Percentiles rank a stretch among this genome's conserved stretches.
phyloP scores from a whole-genome alignment of 1,140 invertebrate species.

The Stegodyphus mimosarum region DNA sequence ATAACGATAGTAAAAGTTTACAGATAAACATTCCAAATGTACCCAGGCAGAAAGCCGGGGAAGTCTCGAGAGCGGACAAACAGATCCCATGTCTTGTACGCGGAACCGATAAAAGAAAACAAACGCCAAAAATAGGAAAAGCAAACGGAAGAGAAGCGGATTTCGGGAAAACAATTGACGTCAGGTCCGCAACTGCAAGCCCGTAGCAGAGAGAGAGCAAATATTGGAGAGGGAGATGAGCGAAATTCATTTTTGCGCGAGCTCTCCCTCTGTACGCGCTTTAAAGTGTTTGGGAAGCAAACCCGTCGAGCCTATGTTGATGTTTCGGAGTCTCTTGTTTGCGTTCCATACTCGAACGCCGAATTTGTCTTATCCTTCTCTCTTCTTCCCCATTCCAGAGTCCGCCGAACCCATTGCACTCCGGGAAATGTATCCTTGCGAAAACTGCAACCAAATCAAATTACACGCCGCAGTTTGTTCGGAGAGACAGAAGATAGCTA shows the following conservation, averaged over 20 bases:
- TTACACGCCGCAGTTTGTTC: constrained; percentile 51
- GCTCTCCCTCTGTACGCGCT: not conserved
- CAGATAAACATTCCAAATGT: not conserved
- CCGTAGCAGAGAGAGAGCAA: constrained; percentile 26
- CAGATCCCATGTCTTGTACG: constrained; percentile 34
- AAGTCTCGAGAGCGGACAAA: constrained; percentile 14
- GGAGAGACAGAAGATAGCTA: not conserved
- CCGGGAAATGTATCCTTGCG: constrained; percentile 40
- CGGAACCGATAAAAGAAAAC: constrained; percentile 46
- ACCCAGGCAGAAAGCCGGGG: not conserved
- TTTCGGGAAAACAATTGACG: constrained; percentile 54
- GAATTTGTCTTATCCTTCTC: constrained; percentile 10
- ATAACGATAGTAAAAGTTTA: not conserved
- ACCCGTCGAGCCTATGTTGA: constrained; percentile 40
- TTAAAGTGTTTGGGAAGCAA: constrained; percentile 57
- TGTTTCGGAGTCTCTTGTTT: constrained; percentile 47
- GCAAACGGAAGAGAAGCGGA: constrained; percentile 45
- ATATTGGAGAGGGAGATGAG: constrained; percentile 24
- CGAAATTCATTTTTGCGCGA: constrained; percentile 49
- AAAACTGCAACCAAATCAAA: constrained; percentile 55
- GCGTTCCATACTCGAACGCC: constrained; percentile 53
- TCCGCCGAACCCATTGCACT: not conserved
- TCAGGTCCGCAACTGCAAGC: not conserved
- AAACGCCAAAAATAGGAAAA: constrained; percentile 50
- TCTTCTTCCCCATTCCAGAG: not conserved